Base-by-base conservation (phyloP, 2,797 vertebrate genomes). In the Ispidina picta region DNA sequence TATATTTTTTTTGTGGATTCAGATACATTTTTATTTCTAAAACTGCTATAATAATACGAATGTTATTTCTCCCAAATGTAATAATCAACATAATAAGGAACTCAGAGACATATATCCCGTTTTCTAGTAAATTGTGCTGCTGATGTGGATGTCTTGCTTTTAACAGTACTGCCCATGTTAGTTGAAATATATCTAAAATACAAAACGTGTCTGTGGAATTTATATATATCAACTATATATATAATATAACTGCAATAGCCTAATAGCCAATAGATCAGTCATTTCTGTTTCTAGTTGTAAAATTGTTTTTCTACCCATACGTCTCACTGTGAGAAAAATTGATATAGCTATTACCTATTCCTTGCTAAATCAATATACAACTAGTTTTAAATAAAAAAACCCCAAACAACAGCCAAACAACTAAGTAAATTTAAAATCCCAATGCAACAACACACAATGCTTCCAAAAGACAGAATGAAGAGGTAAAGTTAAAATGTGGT, bases 261-360 rank as follows among this genome's bases (percentile, higher is more conserved):
- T 85, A 65, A 69, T 39, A 87, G 51, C 63, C 63, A 60, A 69
- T 69, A 71, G 35, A 80, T 90, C 55, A 54, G 69, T 87, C 35
- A 94, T 90, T 94, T 88, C 39, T 91, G 55, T 90, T 92, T 78
- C 80, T 82, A 82, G 88, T 84, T 95, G 79, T 64, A 91, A 91
- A 89, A 64, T 54, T 70, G 46, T 25, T 92, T 91, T 93, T 91
- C 77, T 86, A 87, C 54, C 46, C 62, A 52, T 60, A 63, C 28
- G 16, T 90, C 58, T 80, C 39, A 33, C 71, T 86, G 60, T 58
- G 83, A 92, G 89, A 93, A 93, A 92, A 94, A 96, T 72, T 84
- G 83, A 74, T 91, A 74, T 8, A 39, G 51, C 65, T 93, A 51
- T 92, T 95, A 80, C 86, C 44, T 93, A 78, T 85, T 85, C 75